Evolutionary conservation across 2,888 invertebrate genomes (phyloP), one percentile per base, ranked within the genome.

Genomic region (Oeneis ivallda): DNA sequence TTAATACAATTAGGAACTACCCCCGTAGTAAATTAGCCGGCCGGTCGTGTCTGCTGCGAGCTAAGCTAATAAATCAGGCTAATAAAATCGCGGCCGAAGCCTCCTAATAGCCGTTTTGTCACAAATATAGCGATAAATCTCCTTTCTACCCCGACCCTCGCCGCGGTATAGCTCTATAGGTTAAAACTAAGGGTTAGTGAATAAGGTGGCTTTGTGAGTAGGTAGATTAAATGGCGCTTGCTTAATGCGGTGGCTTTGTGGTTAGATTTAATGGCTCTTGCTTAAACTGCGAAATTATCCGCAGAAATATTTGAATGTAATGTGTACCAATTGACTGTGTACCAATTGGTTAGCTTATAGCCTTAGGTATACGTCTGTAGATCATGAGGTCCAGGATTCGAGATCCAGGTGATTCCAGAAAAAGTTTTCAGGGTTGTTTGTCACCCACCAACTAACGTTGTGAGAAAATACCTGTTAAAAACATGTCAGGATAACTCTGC

Each of bases 71-170:
- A 75, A 74, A 75, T 75, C 70, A 76, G 70, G 68, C 69, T 71
- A 72, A 68, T 71, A 73, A 75, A 76, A 74, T 74, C 68, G 71
- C 74, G 58, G 70, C 69, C 58, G 56, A 63, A 2, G 41, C 41
- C 41, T 47, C 47, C 47, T 80, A 84, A 87, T 83, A 83, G 84
- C 79, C 79, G 74, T 83, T 85, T 85, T 83, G 85, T 84, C 79
- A 84, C 84, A 85, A 85, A 87, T 86, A 86, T 85, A 81, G 79
- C 79, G 71, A 86, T 89, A 88, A 87, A 89, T 89, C 2, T 47
- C 2, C 47, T 0, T 17, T 43, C 39, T 47, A 11, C 49, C 37
- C 56, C 65, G 10, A n/a, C 52, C 61, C 50, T 13, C 26, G 2
- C 43, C 47, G 17, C 10, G 17, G 47, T 47, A 47, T 0, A 47